phyloP scores from a whole-genome alignment of 2,888 invertebrate species.

The Sabatieria punctata region DNA sequence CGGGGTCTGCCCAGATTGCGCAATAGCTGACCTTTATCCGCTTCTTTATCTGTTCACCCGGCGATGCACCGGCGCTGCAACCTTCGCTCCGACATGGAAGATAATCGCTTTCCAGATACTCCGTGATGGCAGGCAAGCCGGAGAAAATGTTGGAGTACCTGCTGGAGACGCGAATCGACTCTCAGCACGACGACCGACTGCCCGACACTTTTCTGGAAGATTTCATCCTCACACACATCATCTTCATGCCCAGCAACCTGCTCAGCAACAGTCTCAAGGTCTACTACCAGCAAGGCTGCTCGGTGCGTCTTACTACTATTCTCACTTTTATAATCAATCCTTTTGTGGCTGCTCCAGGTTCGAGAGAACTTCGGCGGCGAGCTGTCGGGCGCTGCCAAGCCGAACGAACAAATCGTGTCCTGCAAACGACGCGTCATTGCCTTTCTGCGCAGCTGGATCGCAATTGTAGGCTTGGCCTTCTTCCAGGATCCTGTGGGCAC shows the following conservation, averaged over 20 bases:
- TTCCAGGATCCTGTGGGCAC: conserved; percentile 53
- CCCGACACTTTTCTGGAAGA: conserved; percentile 50
- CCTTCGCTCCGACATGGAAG: no score
- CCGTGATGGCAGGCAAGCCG: conserved; percentile 67
- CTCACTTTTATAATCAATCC: neutral
- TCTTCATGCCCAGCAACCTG: conserved; percentile 59
- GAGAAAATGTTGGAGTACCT: conserved; percentile 70
- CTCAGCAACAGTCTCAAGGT: conserved; percentile 40
- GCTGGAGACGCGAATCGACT: conserved; percentile 56
- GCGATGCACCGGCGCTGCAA: no score
- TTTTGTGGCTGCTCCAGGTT: neutral
- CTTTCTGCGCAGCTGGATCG: conserved; percentile 58
- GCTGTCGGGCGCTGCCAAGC: neutral
- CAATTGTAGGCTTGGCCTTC: conserved; percentile 52
- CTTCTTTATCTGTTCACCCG: no score
- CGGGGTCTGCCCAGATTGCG: no score
- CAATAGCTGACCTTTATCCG: no score
- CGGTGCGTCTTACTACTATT: conserved; percentile 11
- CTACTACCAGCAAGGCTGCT: conserved; percentile 20
- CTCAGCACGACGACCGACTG: conserved; percentile 19
- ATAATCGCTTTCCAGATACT: no score
- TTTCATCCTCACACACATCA: conserved; percentile 61
- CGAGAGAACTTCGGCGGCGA: neutral
- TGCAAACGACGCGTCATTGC: conserved; percentile 57
- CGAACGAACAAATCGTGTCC: conserved; percentile 26